phyloP scores from a whole-genome alignment of 1,140 invertebrate genomes.

The Centruroides vittatus region DNA sequence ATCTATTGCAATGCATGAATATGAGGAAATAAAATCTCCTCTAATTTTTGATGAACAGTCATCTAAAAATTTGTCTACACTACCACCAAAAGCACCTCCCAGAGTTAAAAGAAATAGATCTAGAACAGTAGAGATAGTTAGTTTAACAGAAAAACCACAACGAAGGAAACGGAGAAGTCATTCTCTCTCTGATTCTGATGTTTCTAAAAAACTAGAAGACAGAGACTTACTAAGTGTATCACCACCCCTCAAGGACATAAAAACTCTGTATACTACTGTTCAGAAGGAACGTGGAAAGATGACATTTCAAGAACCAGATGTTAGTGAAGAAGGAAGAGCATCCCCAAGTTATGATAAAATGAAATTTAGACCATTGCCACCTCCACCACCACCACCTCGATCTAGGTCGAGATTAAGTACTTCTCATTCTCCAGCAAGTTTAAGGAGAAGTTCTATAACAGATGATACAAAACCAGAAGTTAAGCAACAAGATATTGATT shows the following conservation, averaged over 20 bases:
- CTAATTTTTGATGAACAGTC: not conserved
- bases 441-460: conserved; percentile 1
- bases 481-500: not conserved
- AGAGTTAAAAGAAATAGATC: conserved; percentile 6
- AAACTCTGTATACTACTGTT: conserved; percentile 9
- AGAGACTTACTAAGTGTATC: not conserved
- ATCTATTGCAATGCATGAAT: not conserved
- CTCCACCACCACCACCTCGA: conserved; percentile 11
- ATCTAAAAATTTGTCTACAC: not conserved
- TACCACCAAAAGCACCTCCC: conserved; percentile 8
- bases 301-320: not conserved
- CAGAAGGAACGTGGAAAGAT: conserved; percentile 3
- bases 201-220: conserved; percentile 1
- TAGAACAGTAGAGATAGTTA: conserved; percentile 9
- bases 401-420: conserved; percentile 2
- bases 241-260: not conserved
- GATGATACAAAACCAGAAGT: not conserved
- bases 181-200: conserved; percentile 9
- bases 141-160: not conserved
- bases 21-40: not conserved
- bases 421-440: not conserved
- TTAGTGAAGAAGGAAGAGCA: not conserved
- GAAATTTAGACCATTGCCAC: conserved; percentile 7
- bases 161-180: conserved; percentile 4
- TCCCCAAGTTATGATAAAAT: conserved; percentile 3